These are phyloP conservation scores for Platycheirus rosarum DNA, from an alignment of 2,888 invertebrate genomes.

Conservation along the genomic window DNA sequence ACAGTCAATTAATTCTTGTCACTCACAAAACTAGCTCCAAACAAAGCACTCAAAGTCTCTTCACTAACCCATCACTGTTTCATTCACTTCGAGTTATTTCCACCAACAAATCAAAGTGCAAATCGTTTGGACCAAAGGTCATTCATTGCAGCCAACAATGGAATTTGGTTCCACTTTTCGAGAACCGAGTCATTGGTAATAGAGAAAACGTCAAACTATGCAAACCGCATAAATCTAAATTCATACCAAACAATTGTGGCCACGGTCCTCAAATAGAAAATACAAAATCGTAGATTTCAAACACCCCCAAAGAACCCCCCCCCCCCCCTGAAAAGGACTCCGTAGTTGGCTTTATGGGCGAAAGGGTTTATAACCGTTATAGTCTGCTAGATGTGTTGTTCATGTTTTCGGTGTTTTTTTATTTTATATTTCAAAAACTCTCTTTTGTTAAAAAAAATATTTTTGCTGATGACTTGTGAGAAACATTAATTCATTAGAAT, in stretches of 20 bases:
- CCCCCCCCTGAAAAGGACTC: neutral
- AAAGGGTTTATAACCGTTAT: conserved; percentile 43
- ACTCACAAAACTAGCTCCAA: neutral
- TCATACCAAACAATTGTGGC: conserved; percentile 40
- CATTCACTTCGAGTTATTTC: conserved; percentile 40
- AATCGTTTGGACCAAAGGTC: conserved; percentile 60
- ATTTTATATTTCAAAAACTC: conserved; percentile 26
- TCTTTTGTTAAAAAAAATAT: conserved; percentile 48
- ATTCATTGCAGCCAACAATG: conserved; percentile 37
- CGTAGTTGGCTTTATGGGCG: conserved; percentile 32
- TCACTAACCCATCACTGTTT: neutral
- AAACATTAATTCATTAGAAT: conserved; percentile 40
- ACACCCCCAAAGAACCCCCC: neutral
- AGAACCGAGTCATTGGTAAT: conserved; percentile 11
- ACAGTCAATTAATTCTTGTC: neutral
- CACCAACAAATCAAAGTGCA: conserved; percentile 56
- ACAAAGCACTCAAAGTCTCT: neutral
- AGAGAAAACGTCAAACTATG: conserved; percentile 44
- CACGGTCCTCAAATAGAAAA: neutral
- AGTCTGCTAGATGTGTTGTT: too few relatives aligned
- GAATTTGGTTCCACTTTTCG: conserved; percentile 13
- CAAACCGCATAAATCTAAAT: conserved; percentile 58
- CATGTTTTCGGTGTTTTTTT: too few relatives aligned
- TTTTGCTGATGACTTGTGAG: conserved; percentile 61
- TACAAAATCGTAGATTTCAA: neutral